phyloP scores from a whole-genome alignment of 2,797 vertebrate genomes.

The Miichthys miiuy region DNA sequence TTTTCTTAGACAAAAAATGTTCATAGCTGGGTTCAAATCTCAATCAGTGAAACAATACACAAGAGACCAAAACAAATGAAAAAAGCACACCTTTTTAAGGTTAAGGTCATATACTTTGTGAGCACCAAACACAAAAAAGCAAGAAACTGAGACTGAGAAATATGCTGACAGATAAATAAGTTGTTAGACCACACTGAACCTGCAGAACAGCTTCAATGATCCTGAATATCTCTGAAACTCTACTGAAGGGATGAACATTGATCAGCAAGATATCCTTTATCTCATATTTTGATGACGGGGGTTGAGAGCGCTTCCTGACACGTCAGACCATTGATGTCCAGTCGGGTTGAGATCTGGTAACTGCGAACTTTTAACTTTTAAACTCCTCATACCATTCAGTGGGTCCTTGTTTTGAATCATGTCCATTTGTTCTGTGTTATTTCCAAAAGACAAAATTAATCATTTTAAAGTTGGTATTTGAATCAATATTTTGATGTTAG shows the following conservation, averaged over 20 bases:
- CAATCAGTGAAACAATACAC: background rate
- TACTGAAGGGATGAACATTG: no score
- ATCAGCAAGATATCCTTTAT: background rate
- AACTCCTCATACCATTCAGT: background rate
- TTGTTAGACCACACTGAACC: no score
- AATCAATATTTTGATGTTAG: background rate
- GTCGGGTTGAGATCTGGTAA: background rate
- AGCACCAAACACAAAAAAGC: no score
- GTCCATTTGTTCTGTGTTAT: background rate
- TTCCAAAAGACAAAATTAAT: background rate
- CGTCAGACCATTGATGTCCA: background rate
- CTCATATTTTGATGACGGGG: background rate
- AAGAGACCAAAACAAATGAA: no score
- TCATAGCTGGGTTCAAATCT: background rate
- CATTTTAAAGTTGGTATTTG: background rate
- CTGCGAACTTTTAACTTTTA: background rate
- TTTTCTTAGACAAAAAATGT: conserved; percentile 3
- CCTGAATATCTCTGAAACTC: no score
- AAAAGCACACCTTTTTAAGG: no score
- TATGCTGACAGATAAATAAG: no score
- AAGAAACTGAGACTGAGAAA: background rate
- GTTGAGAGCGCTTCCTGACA: background rate
- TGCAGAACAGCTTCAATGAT: no score
- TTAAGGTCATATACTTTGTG: no score
- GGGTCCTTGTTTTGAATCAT: background rate